Evolutionary conservation across 2,113 vertebrate species (phyloP), one percentile per base, ranked within the genome.

Genomic region (Ciconia maguari): DNA sequence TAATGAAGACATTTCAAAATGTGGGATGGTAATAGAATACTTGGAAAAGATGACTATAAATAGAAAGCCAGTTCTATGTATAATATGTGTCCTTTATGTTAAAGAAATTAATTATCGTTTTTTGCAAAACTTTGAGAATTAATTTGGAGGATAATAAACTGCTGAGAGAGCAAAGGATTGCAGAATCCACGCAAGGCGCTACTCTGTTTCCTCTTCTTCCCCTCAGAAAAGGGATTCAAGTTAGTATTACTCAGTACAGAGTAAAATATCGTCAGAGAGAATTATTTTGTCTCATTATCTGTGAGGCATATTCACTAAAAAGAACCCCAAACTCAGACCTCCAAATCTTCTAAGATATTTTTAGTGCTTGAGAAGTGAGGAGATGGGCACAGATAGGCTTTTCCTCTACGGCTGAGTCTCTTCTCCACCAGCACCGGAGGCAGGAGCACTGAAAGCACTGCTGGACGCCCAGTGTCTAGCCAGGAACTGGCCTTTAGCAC

Each of bases 1-100:
- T 83, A 86, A 97, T 87, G 88, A 61, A 89, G 88, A 89, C 15
- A 80, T 90, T 93, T 91, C 61, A 82, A 87, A 93, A 87, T 57
- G 61, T 79, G 44, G 74, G 70, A 57, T 93, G 70, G 32, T 91
- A 89, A 82, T 6, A 93, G 91, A 75, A 91, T 79, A 91, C 84
- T 81, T 91, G 78, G 87, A 72, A 87, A 93, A 79, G 49, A 87
- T 36, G 8, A 27, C 48, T 89, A 55, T 64, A 90, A 89, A 91
- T 55, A 93, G 89, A 87, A 87, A 86, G 64, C 7, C 34, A 93
- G 65, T 75, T 84, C 52, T 64, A 36, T 48, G 30, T 90, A 91
- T 61, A 65, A 66, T 78, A 61, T 68, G 55, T 82, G 36, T 90
- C 34, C 82, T 93, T 68, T 54, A 79, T 71, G 52, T 79, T 89